phyloP scores from a whole-genome alignment of 2,888 invertebrate genomes.

The Drosophila austrosaltans region DNA sequence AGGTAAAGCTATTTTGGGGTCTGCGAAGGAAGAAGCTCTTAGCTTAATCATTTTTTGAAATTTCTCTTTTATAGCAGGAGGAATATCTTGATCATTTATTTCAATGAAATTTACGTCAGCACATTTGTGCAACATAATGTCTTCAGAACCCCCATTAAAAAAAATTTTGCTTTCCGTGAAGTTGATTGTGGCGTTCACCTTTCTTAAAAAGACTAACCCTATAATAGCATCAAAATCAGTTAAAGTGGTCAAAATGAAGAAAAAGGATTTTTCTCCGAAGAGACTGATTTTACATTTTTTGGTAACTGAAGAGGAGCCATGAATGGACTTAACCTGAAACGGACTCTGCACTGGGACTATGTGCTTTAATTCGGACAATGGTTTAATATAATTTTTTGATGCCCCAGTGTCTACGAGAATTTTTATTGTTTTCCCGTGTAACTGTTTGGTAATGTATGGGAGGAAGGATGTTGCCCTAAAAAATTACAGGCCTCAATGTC shows the following conservation, averaged over 20 bases:
- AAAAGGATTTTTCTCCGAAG: background rate
- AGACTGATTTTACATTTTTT: background rate
- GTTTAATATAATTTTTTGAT: background rate
- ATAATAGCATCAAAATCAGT: background rate
- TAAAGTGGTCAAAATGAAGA: background rate
- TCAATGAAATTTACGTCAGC: too few relatives aligned
- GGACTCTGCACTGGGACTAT: background rate
- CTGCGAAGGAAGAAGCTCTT: too few relatives aligned
- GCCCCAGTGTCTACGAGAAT: background rate
- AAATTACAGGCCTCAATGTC: background rate
- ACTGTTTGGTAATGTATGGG: background rate
- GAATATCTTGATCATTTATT: too few relatives aligned
- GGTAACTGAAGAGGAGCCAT: background rate
- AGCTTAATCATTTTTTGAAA: too few relatives aligned
- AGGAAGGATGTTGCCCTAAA: too few relatives aligned
- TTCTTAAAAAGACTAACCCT: too few relatives aligned
- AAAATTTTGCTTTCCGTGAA: background rate
- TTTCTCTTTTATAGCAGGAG: background rate
- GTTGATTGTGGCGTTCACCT: too few relatives aligned
- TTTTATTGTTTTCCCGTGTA: background rate
- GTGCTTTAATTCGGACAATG: background rate
- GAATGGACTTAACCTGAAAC: background rate
- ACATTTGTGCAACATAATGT: too few relatives aligned
- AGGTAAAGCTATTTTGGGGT: too few relatives aligned
- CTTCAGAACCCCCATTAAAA: background rate